Percentiles rank a stretch among this genome's conserved stretches.
Evolutionary conservation across 2,797 vertebrate genomes (phyloP).

Genomic region (Lindbergichthys nudifrons): DNA sequence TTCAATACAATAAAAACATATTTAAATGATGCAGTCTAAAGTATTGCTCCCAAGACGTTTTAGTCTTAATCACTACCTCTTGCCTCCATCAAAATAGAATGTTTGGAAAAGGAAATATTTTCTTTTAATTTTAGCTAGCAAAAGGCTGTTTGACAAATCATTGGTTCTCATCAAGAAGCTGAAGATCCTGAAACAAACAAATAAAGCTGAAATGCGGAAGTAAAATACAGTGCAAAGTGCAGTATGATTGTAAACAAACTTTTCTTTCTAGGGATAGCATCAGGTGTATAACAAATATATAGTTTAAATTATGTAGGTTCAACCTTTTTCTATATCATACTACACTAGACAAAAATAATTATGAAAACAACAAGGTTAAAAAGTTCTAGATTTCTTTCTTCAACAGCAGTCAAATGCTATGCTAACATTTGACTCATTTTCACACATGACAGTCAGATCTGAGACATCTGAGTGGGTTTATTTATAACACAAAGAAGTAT

Average conservation of each 20-base stretch:
- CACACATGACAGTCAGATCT: constrained; percentile 3
- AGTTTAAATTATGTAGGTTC: not conserved
- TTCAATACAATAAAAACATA: not conserved
- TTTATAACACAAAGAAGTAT: constrained; percentile 20
- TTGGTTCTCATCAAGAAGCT: not conserved
- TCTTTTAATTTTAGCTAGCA: not conserved
- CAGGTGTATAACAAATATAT: not conserved
- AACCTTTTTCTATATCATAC: too few species aligned
- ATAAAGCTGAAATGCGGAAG: not conserved
- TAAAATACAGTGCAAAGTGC: not conserved
- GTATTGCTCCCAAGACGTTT: not conserved
- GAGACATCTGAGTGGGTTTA: constrained; percentile 5
- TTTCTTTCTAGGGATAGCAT: not conserved
- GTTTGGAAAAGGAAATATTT: not conserved
- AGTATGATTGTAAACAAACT: not conserved
- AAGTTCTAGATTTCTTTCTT: not conserved
- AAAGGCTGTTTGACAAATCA: not conserved
- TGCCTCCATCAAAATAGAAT: not conserved
- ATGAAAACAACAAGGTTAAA: not conserved
- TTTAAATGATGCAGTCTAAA: constrained; percentile 22
- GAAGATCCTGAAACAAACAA: not conserved
- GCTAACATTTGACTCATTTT: not conserved
- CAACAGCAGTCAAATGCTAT: not conserved
- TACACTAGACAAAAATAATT: not conserved
- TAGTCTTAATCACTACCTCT: not conserved